phyloP scores from a whole-genome alignment of 2,888 invertebrate species.

The Ennomos erosarius region DNA sequence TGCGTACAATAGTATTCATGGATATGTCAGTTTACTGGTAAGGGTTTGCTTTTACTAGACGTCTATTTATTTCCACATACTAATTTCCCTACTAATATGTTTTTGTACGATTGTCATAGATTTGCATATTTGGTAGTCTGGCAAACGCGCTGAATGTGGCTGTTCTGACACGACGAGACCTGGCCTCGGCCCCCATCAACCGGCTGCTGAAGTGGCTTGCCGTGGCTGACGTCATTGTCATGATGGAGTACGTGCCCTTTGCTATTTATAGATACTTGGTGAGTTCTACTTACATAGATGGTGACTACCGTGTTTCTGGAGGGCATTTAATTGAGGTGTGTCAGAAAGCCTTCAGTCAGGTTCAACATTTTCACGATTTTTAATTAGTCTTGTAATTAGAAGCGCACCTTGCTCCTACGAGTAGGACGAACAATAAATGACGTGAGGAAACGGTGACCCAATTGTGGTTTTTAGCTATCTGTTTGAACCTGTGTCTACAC shows the following conservation, averaged over 20 bases:
- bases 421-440: too few relatives aligned
- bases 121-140: conserved; percentile 94
- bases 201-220: conserved; percentile 93
- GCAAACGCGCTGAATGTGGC: conserved; percentile 95
- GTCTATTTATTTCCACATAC: not conserved
- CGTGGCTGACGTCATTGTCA: conserved; percentile 95
- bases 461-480: too few relatives aligned
- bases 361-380: too few relatives aligned
- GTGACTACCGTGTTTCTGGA: too few relatives aligned
- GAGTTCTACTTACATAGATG: conserved; percentile 44
- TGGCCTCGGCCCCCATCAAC: conserved; percentile 94
- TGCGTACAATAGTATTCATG: conserved; percentile 90
- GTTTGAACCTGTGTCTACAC: too few relatives aligned
- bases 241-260: conserved; percentile 89
- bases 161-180: conserved; percentile 92
- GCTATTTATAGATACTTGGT: conserved; percentile 79
- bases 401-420: too few relatives aligned
- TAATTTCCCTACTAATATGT: conserved; percentile 1
- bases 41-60: conserved; percentile 53
- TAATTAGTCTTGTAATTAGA: too few relatives aligned
- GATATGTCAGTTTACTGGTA: conserved; percentile 93
- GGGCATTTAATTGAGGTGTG: too few relatives aligned
- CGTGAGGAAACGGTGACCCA: too few relatives aligned
- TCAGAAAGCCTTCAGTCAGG: too few relatives aligned
- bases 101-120: conserved; percentile 64